Base-by-base conservation (phyloP, 2,888 invertebrate genomes). In the Polydrusus cervinus region DNA sequence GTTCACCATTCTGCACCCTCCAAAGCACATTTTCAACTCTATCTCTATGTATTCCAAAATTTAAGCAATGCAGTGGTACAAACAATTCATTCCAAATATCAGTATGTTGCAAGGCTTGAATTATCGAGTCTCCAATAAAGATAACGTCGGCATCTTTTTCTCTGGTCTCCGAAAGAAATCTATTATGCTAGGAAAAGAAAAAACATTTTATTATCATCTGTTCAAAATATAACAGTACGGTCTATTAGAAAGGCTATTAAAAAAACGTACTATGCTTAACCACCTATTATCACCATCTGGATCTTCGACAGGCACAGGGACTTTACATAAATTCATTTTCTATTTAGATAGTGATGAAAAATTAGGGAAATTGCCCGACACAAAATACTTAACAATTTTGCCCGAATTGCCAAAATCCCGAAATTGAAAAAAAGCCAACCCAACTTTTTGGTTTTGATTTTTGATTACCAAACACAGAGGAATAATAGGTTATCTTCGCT, bases 131-230 rank as follows among this genome's bases (percentile, higher is more conserved):
- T 0, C 97, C 97, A 78, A 97, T 91, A 83, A 97, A 95, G 81
- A 97, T 91, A 38, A 97, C 96, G 86, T 97, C 97, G 13, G 96
- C 96, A 87, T 97, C 97, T 87, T 94, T 94, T 82, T 95, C 96
- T 85, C 94, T 93, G 8, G 95, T 94, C 86, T 97, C 95, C 11
- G 91, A 91, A 71, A 96, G 89, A 87, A 96, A 97, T 81, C 95
- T 90, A 82, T 95, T 93, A 86, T 97, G 97, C 95, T 95, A 88
- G 76, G 90, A 83, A 69, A 71, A 49, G 65, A 10, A 62, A 30
- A 45, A 69, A 18, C 38, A 47, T n/a, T 60, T 43, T 45, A 34
- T 38, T 67, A 71, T n/a, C n/a, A n/a, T n/a, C n/a, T n/a, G n/a
- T n/a, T n/a, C n/a, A n/a, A n/a, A n/a, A n/a, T n/a, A n/a, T n/a